Evolutionary conservation across 2,888 invertebrate species (phyloP).

Genomic region (Orthosia incerta): DNA sequence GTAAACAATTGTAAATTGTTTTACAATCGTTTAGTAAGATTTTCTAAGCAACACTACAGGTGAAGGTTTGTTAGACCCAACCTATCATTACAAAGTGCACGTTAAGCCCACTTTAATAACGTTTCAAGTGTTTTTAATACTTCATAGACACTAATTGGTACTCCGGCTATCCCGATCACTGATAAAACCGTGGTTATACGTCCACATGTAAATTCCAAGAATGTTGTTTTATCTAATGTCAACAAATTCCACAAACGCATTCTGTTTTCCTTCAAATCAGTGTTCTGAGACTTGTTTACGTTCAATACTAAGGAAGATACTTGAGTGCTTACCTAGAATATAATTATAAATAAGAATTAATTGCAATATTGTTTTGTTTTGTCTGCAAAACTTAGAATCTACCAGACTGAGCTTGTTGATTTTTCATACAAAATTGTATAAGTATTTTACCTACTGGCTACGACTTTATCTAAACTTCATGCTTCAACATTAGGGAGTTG

Average conservation of each 20-base stretch:
- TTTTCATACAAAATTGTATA: not conserved
- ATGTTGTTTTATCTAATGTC: conserved; percentile 56
- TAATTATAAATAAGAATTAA: not conserved
- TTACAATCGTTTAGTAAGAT: not conserved
- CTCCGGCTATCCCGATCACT: conserved; percentile 31
- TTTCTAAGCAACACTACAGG: too few species aligned
- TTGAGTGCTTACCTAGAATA: not conserved
- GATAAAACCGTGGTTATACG: conserved; percentile 31
- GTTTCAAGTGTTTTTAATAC: conserved; percentile 27
- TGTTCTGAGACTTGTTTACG: conserved; percentile 17
- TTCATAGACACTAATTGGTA: conserved; percentile 42
- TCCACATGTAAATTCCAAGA: conserved; percentile 52
- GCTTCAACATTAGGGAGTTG: conserved; percentile 15
- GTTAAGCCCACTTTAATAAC: conserved; percentile 12
- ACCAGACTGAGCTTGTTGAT: not conserved
- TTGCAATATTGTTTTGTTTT: conserved; percentile 6
- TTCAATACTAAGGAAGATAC: not conserved
- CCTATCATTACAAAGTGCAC: not conserved
- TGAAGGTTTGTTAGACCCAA: not conserved
- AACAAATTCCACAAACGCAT: conserved; percentile 45
- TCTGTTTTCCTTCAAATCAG: conserved; percentile 46
- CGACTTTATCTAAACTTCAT: not conserved
- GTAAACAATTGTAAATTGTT: not conserved
- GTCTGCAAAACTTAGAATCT: conserved; percentile 3
- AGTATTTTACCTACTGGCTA: not conserved